A percentile compares a stretch with the other conserved stretches of the same genome.
phyloP scores from a whole-genome alignment of 92 coral and sea anemone species.

The Palythoa grandiflora region DNA sequence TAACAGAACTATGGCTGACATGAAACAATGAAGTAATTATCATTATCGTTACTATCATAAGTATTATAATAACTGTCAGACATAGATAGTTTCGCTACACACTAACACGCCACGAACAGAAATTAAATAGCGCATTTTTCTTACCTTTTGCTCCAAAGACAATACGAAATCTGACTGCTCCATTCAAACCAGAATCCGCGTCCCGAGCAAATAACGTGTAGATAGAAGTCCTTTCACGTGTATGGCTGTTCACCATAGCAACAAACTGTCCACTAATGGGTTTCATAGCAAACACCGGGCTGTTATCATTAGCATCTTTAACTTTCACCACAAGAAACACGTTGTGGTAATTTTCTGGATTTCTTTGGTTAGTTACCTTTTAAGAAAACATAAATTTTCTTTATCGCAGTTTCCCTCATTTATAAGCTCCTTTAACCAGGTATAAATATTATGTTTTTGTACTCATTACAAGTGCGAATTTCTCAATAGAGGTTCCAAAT shows the following conservation, averaged over 20 bases:
- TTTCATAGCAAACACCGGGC: conserved; percentile 77
- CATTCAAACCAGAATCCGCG: conserved; percentile 80
- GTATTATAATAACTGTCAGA: too few species aligned
- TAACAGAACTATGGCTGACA: too few species aligned
- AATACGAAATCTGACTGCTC: conserved; percentile 71
- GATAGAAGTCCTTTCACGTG: conserved; percentile 75
- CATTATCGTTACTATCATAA: too few species aligned
- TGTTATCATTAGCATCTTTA: conserved; percentile 87
- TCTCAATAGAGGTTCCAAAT: too few species aligned
- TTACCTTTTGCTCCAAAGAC: conserved; percentile 48
- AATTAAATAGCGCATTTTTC: too few species aligned
- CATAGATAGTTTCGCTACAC: too few species aligned
- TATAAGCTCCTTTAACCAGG: too few species aligned
- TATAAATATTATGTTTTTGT: too few species aligned
- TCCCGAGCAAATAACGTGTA: conserved; percentile 79
- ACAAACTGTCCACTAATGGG: conserved; percentile 62
- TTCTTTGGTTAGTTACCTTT: conserved; percentile 49
- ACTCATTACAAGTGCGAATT: too few species aligned
- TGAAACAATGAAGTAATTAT: too few species aligned
- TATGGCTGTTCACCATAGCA: conserved; percentile 75
- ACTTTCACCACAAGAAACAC: conserved; percentile 75
- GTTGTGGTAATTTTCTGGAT: conserved; percentile 75
- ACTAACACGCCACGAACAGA: too few species aligned
- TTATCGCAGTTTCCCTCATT: not conserved
- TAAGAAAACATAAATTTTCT: not conserved